Evolutionary conservation across 2,113 vertebrate genomes (phyloP), one percentile per base, ranked within the genome.

Genomic region (Varanus komodoensis): DNA sequence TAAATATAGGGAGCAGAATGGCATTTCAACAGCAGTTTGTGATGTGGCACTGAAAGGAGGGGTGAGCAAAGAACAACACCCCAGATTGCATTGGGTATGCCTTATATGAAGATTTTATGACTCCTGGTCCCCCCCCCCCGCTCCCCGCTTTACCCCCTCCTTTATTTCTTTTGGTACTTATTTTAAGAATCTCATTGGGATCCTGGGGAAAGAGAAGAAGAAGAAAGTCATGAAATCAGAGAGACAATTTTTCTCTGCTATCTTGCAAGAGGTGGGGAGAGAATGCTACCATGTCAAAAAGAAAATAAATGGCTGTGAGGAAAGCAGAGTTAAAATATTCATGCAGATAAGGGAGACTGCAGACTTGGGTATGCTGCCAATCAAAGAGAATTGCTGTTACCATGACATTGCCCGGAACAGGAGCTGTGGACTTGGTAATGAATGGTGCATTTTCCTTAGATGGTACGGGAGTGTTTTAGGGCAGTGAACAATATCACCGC

Each of bases 301-400:
- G 44, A 34, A 86, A 61, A 89, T 4, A 82, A 84, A 80, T 23
- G 69, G 54, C 50, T 15, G 27, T 23, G 87, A 91, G 25, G 25
- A 89, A 90, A 89, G 25, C 2, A 83, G 82, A 87, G 61, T 78
- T 71, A 93, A 75, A 93, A 82, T 50, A 38, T 92, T 92, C 75
- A 52, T 74, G n/a, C 17, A 91, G 61, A 64, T 89, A 92, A 91
- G 86, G 69, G 67, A 84, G 34, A 25, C 67, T 67, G 34, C 50
- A 88, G 89, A 91, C 69, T 19, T 75, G 73, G 6, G 6, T 44
- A 17, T 54, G 87, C 89, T 92, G 69, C 14, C 87, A 48, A 89
- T 90, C 89, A 78, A 88, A 71, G 75, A 92, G 83, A 84, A 69
- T 32, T 78, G n/a, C 77, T 57, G 79, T 92, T 93, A 82, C 68